Base-by-base conservation (phyloP, 2,888 invertebrate genomes). In the Melinopterus prodromus region DNA sequence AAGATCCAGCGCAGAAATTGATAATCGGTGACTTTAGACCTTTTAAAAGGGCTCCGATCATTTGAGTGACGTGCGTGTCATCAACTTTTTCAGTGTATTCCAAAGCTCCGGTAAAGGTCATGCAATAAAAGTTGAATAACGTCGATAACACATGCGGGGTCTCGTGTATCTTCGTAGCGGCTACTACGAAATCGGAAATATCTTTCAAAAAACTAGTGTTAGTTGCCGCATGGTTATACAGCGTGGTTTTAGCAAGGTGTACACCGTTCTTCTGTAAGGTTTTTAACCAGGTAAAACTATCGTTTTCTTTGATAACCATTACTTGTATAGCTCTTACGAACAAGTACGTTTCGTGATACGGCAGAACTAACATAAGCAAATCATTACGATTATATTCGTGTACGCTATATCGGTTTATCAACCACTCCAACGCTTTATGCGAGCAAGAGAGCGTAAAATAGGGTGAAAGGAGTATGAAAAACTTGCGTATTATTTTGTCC, bases 341-440 rank as follows among this genome's bases (percentile, higher is more conserved):
- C 82, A 96, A 94, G 83, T 95, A 95, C 0, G 97, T 97, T 86
- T 98, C 97, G 88, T 99, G 98, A 88, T 98, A 99, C 0, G 99
- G 99, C 78, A 99, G 89, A 79, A 97, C 95, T 7, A 97, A 90
- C 81, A 94, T 91, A 85, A 99, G 90, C 70, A 99, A 91, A 0
- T 94, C 93, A 86, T 96, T 94, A 79, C 93, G 93, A 87, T 99
- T 99, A 89, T 95, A 99, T 78, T 95, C 92, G 85, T 99, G 96
- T 81, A 99, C 95, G 83, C 95, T 93, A 87, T 95, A 98, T 84
- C 98, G 93, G 86, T 96, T 93, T 74, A 99, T 93, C 3, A 99
- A 91, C 99, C 99, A 99, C 91, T 99, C 99, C 75, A 99, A 88
- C 1, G 97, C 95, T 90, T 98, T 97, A 83, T 98, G 97, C 0